Evolutionary conservation across 92 coral and sea anemone genomes (phyloP), one percentile per base, ranked within the genome.

Genomic region (Scolanthus callimorphus): DNA sequence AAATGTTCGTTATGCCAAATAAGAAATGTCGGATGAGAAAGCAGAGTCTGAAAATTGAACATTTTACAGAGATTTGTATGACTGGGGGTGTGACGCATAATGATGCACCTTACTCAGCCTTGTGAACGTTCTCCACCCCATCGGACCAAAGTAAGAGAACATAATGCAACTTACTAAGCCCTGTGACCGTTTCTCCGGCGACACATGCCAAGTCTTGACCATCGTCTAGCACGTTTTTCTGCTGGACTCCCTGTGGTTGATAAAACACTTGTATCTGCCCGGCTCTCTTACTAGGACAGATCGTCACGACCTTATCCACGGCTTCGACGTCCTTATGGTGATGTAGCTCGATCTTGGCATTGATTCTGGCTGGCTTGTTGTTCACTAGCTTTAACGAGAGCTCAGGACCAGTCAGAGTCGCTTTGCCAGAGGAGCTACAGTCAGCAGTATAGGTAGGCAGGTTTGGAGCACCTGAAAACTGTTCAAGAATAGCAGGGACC

Each of bases 361-460:
- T 94, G 27, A 94, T 72, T 60, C 75, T 94, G 47, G 82, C 31
- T 0, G 71, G 24, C 50, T 74, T 83, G 50, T 68, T 69, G 55
- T 74, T 81, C 60, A 74, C 60, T 21, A 80, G 84, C 62, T 78
- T 74, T 11, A 87, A 74, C 27, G 70, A 55, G 55, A 88, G 68
- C 15, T 88, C 87, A 10, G 90, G 67, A 9, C 99, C 96, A 4
- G 96, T 68, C 27, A 94, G 75, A 4, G 84, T 55, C 44, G 87
- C 78, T 55, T 88, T 94, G 11, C 99, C 99, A 8, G 99, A 88
- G 0, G 94, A 68, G 55, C 99, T 94, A 57, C 96, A 94, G 65
- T 94, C 99, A 9, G 90, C 94, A 20, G 74, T 71, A 67, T 94
- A 94, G 4, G 94, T 77, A 1, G 99, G 99, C 3, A 94, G 63